Percentiles rank a stretch among this genome's conserved stretches.
Conservation (phyloP, 1,140 invertebrate genomes). For the Cherax quadricarinatus region DNA sequence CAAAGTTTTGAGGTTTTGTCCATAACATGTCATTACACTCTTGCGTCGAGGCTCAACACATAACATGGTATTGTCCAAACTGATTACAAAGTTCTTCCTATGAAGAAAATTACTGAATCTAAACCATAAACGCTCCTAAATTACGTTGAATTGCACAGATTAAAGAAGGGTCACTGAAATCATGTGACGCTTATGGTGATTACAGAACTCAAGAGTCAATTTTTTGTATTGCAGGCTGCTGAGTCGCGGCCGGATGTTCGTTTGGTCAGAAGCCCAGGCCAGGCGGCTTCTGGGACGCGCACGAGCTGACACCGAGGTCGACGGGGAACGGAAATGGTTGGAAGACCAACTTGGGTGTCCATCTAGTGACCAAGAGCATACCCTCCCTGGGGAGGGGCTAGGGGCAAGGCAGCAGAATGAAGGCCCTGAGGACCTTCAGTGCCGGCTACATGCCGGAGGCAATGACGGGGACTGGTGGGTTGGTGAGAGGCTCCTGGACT, state of each 20-base stretch:
- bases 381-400: not conserved
- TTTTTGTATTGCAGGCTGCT: conserved; percentile 82
- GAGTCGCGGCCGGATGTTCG: conserved; percentile 94
- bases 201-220: too few species aligned
- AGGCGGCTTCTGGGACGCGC: conserved; percentile 80
- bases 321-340: not conserved
- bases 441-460: conserved; percentile 75
- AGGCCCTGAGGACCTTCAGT: not conserved
- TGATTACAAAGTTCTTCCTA: too few species aligned
- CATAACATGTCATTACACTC: too few species aligned
- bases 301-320: not conserved
- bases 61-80: too few species aligned
- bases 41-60: too few species aligned
- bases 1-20: too few species aligned
- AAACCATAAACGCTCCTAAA: too few species aligned
- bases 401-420: not conserved
- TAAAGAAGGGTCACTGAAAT: too few species aligned
- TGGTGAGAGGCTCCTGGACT: conserved; percentile 83
- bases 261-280: conserved; percentile 88
- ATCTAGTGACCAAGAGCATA: not conserved
- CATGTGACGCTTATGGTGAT: too few species aligned
- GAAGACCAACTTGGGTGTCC: not conserved
- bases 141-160: too few species aligned
- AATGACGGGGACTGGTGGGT: conserved; percentile 75
- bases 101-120: too few species aligned